Evolutionary conservation across 2,888 invertebrate species (phyloP).

Genomic region (Parnassius glacialis): DNA sequence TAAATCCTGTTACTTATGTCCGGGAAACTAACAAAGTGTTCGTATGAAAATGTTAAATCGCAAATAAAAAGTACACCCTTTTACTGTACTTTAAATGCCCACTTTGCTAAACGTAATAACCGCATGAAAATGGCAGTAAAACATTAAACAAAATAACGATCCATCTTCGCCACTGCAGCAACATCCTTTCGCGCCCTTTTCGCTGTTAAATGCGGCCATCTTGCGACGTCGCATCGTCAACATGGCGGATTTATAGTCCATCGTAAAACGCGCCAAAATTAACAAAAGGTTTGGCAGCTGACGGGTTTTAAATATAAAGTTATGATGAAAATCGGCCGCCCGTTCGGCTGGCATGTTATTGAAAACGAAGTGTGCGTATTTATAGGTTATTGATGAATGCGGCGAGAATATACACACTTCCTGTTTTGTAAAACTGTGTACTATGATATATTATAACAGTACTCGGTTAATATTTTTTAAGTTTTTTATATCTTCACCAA

Average conservation of each 20-base stretch:
- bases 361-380: constrained; percentile 38
- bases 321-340: constrained; percentile 55
- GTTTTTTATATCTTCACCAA: neutral
- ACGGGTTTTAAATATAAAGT: constrained; percentile 67
- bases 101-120: constrained; percentile 17
- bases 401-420: constrained; percentile 24
- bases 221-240: constrained; percentile 55
- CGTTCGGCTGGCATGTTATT: constrained; percentile 41
- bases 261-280: constrained; percentile 72
- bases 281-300: constrained; percentile 73
- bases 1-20: neutral
- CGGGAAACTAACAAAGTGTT: constrained; percentile 1
- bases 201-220: constrained; percentile 55
- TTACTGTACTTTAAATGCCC: constrained; percentile 11
- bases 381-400: constrained; percentile 33
- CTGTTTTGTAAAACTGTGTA: constrained; percentile 24
- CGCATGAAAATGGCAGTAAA: constrained; percentile 23
- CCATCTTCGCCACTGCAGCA: constrained; percentile 20
- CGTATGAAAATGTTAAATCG: neutral
- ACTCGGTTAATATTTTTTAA: neutral
- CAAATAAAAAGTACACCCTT: neutral
- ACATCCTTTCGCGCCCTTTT: constrained; percentile 50
- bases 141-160: constrained; percentile 25
- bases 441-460: neutral
- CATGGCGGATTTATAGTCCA: constrained; percentile 62